Percentiles rank a stretch among this genome's conserved stretches.
Conservation (phyloP, 2,797 vertebrate genomes). For the Pangasius krempfi region DNA sequence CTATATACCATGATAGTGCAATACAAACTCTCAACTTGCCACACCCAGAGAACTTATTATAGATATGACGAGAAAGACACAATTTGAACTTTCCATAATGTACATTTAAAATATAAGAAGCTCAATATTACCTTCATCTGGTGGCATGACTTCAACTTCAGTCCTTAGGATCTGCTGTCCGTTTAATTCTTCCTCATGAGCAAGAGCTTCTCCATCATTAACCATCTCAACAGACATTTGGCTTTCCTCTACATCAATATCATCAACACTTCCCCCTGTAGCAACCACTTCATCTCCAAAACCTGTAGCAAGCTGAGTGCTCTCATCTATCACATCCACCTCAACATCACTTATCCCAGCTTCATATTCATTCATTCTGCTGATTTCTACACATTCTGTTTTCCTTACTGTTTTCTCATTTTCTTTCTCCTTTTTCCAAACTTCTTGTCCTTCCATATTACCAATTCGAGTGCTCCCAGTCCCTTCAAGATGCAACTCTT, state of each 20-base stretch:
- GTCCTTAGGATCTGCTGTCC: neutral
- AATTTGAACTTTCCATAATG: neutral
- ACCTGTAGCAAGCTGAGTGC: neutral
- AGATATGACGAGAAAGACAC: neutral
- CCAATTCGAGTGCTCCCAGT: neutral
- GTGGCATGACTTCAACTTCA: neutral
- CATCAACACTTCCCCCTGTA: neutral
- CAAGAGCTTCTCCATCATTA: constrained; percentile 9
- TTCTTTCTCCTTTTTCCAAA: constrained; percentile 19
- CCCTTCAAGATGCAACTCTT: neutral
- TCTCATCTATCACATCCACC: neutral
- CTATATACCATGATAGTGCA: neutral
- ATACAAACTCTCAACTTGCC: neutral
- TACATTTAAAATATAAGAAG: neutral
- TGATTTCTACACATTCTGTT: neutral
- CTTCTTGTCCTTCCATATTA: neutral
- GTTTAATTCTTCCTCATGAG: constrained; percentile 22
- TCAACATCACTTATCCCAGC: constrained; percentile 20
- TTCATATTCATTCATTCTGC: neutral
- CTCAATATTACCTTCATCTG: constrained; percentile 42
- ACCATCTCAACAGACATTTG: neutral
- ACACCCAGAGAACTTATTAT: neutral
- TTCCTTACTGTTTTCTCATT: neutral
- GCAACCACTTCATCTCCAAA: neutral
- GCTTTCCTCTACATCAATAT: neutral